Base-by-base conservation (phyloP, 2,113 vertebrate species). In the Ondatra zibethicus region DNA sequence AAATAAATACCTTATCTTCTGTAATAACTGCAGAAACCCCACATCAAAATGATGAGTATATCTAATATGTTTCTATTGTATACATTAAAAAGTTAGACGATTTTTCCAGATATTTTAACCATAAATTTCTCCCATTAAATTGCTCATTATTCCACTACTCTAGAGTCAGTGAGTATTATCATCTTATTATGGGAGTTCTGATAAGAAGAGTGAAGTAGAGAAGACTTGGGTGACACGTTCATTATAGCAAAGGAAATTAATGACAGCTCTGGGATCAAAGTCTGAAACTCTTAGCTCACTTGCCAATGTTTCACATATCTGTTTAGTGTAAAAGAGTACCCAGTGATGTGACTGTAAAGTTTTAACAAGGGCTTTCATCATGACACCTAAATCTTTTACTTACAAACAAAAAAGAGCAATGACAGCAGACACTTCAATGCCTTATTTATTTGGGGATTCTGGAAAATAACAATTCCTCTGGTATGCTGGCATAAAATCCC, bases 81-180 rank as follows among this genome's bases (percentile, higher is more conserved):
- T 50, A 61, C 19, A 87, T 70, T 39, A 52, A 12, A 58, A 17
- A 73, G 66, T 9, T 72, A 93, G n/a, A 1, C 21, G 90, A 58
- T 75, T 84, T 96, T 39, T 73, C 16, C 33, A 96, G 73, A 77
- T 6, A 93, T 91, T 95, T 89, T 55, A 95, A 92, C 91, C n/a
- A 33, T 50, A 45, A 58, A 42, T 68, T 95, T 91, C 5, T 93
- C 78, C 72, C 1, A 84, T 84, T 73, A 85, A 91, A 89, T 80
- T 91, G 16, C 5, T 86, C 95, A 36, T 47, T 96, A 91, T 75
- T 89, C 97, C 73, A 92, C 45, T 50, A 31, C 10, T 96, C 29
- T 81, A 55, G 88, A 52, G 39, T 92, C 82, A 90, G 50, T 81
- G 61, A 90, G 33, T n/a, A 52, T 76, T 84, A 39, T 0, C 16